A percentile compares a stretch with the other conserved stretches of the same genome.
phyloP scores from a whole-genome alignment of 2,797 vertebrate genomes.

The Vultur gryphus region DNA sequence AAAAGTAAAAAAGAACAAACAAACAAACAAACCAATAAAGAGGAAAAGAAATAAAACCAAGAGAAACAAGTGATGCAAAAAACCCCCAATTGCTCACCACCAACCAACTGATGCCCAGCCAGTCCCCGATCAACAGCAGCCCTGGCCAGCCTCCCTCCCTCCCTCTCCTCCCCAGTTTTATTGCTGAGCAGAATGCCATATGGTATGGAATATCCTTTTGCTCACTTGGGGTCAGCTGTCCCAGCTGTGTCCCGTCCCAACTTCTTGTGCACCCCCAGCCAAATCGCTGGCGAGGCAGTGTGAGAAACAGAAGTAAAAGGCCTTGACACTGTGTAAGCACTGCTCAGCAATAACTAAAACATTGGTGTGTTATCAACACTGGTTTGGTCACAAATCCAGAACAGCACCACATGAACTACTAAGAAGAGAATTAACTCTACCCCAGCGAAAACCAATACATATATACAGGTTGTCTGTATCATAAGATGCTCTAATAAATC shows the following conservation, averaged over 20 bases:
- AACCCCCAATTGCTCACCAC: neutral
- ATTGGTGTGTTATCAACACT: neutral
- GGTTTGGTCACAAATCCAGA: neutral
- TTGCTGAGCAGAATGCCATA: neutral
- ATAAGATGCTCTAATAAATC: neutral
- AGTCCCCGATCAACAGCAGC: neutral
- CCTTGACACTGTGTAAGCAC: neutral
- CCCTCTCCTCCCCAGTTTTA: neutral
- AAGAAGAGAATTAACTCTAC: neutral
- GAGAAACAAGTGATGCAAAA: neutral
- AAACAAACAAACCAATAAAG: neutral
- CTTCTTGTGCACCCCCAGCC: neutral
- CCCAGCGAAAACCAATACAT: neutral
- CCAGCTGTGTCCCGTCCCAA: neutral
- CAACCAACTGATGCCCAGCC: neutral
- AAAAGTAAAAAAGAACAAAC: neutral
- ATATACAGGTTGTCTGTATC: neutral
- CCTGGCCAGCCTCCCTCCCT: neutral
- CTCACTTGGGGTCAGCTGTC: neutral
- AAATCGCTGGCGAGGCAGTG: fast-evolving
- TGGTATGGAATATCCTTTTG: neutral
- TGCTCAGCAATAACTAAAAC: neutral
- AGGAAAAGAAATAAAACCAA: neutral
- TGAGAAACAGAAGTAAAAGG: neutral
- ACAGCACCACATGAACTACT: neutral